Conservation (phyloP, 2,113 vertebrate genomes). For the Thamnophis sirtalis region DNA sequence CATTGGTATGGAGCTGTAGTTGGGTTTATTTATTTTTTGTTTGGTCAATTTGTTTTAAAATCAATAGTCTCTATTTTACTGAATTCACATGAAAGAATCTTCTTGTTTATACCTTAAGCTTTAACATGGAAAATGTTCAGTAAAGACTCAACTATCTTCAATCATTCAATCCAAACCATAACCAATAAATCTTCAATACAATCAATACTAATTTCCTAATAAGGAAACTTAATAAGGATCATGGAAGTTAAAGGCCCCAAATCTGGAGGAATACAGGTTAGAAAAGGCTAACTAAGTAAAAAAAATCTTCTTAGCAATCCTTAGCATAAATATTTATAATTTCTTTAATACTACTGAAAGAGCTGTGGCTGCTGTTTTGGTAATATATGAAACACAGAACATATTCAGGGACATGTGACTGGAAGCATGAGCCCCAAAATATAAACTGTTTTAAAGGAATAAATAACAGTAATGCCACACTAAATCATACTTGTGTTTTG, state of each 20-base stretch:
- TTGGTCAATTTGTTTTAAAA: not conserved
- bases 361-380: not conserved
- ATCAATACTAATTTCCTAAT: not conserved
- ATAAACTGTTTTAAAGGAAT: not conserved
- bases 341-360: not conserved
- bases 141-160: not conserved
- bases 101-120: not conserved
- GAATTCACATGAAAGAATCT: not conserved
- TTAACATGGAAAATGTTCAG: not conserved
- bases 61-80: not conserved
- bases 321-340: not conserved
- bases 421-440: not conserved
- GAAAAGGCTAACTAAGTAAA: not conserved
- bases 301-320: not conserved
- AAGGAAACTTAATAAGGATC: not conserved
- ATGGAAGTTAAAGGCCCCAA: not conserved
- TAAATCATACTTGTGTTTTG: slow-evolving; percentile 20
- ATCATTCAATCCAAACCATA: not conserved
- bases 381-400: not conserved
- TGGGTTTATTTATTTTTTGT: not conserved
- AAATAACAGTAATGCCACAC: not conserved
- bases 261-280: not conserved
- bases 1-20: not conserved
- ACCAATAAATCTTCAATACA: not conserved
- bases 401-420: not conserved